Base-by-base conservation (phyloP, 1,140 invertebrate species). In the Sitodiplosis mosellana region DNA sequence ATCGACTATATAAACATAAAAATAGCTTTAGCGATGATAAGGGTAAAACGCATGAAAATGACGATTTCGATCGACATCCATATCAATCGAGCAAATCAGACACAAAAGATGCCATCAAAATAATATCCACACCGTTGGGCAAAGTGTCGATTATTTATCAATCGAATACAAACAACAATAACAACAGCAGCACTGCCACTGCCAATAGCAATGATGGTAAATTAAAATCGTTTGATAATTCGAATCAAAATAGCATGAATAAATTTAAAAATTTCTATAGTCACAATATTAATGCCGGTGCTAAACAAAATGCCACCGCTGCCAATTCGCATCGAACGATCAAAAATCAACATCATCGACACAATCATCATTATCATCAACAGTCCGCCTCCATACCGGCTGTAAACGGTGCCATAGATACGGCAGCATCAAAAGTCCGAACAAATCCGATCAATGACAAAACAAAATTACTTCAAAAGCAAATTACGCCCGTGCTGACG, bases 401-500 rank as follows among this genome's bases (percentile, higher is more conserved):
- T 3, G 27, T 10, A 27, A 27, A 27, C 27, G 27, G 27, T 27
- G 27, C 27, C 10, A 34, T 14, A 14, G 36, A 38, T 12, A 38
- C 36, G 2, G 14, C 33, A 8, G 33, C 27, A 27, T 27, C 27
- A 27, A 27, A 27, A 10, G 10, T 3, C 10, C 27, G 27, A 5
- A 3, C 27, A 27, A 27, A 27, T 10, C 10, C 27, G 10, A 27
- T 27, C 4, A 27, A 27, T 27, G 27, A 27, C 27, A 27, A 27
- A 27, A 27, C 27, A 10, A 27, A 27, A 27, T 27, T 27, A 27
- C 27, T 27, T 10, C 27, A 27, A 27, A 27, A 27, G 10, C 27
- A 64, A 59, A 64, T 64, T 53, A 64, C 62, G 49, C 62, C 62
- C 20, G 62, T 64, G 49, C 53, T 64, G 53, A 64, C 62, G 55